Evolutionary conservation across 2,113 vertebrate species (phyloP).

Genomic region (Crotalus tigris): DNA sequence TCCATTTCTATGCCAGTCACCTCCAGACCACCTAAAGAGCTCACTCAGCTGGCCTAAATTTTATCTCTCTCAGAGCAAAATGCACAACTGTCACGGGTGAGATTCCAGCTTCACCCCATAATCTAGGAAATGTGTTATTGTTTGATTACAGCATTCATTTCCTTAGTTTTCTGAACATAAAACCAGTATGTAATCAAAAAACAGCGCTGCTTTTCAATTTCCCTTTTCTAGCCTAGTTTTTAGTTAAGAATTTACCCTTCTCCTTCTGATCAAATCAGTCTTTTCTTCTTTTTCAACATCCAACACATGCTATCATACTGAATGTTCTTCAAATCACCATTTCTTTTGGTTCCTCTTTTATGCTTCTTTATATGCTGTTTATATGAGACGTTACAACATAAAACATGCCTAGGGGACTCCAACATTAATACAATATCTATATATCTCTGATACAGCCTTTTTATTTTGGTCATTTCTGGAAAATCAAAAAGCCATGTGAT

Average conservation of each 20-base stretch:
- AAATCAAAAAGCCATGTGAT: conserved; percentile 1
- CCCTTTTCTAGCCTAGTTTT: conserved; percentile 16
- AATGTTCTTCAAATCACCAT: conserved; percentile 31
- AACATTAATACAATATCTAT: conserved; percentile 34
- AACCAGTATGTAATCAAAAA: conserved; percentile 58
- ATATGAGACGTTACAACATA: conserved; percentile 25
- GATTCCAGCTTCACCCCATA: conserved; percentile 11
- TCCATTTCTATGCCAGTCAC: conserved; percentile 35
- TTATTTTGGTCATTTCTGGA: conserved; percentile 25
- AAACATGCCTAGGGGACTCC: background rate
- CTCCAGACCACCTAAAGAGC: conserved; percentile 35
- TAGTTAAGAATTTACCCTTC: conserved; percentile 33
- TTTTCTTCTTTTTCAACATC: background rate
- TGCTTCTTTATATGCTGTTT: conserved; percentile 36
- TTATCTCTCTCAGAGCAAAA: conserved; percentile 37
- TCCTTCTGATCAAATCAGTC: conserved; percentile 36
- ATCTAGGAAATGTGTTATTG: conserved; percentile 17
- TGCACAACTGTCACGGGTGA: conserved; percentile 32
- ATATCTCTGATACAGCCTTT: background rate
- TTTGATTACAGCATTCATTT: conserved; percentile 23
- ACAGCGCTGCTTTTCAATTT: conserved; percentile 55
- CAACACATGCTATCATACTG: conserved; percentile 24
- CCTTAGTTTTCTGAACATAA: conserved; percentile 21
- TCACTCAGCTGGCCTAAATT: conserved; percentile 43
- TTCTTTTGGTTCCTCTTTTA: conserved; percentile 48